Evolutionary conservation across 2,888 invertebrate species (phyloP), one percentile per base, ranked within the genome.

Genomic region (Plemyria rubiginata): DNA sequence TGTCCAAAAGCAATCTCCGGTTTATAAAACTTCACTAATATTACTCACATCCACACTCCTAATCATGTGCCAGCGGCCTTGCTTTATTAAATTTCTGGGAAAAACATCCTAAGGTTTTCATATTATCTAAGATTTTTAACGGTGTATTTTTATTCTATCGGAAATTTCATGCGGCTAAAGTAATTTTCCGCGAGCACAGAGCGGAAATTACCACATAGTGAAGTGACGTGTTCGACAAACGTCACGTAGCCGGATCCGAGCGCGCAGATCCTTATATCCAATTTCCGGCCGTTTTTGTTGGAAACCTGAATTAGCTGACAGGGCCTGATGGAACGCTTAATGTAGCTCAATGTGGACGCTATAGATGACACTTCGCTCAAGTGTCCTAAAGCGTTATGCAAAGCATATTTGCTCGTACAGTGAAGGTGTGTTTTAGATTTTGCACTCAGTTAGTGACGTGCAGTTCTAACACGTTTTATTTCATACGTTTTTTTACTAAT

Each of bases 171-270:
- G 87, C 84, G 87, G 90, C 88, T 87, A 88, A 92, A 92, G 91
- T 92, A 92, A 92, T 92, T 92, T 92, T 91, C 89, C 90, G 83
- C 90, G 85, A 87, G 88, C 88, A 82, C 80, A 76, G 85, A 87
- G 82, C 92, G 92, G 92, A 92, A 91, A 92, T 92, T 92, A 92
- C 90, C 87, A 89, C 92, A 92, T 90, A 92, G 91, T 91, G 88
- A 87, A 86, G 88, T 91, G 92, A 91, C 90, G 89, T 91, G 90
- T 92, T 91, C 89, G 90, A 90, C 91, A 92, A 90, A 90, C 91
- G 92, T 91, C 92, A 91, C 92, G 92, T 91, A 90, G 87, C 88
- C 90, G 91, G 89, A 89, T 86, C 87, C 86, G 79, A 78, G 84
- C 86, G 85, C 86, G 86, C 86, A 92, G 92, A 92, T 92, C 90